Conservation (phyloP, 2,888 invertebrate genomes). For the Podotricha telesiphe region DNA sequence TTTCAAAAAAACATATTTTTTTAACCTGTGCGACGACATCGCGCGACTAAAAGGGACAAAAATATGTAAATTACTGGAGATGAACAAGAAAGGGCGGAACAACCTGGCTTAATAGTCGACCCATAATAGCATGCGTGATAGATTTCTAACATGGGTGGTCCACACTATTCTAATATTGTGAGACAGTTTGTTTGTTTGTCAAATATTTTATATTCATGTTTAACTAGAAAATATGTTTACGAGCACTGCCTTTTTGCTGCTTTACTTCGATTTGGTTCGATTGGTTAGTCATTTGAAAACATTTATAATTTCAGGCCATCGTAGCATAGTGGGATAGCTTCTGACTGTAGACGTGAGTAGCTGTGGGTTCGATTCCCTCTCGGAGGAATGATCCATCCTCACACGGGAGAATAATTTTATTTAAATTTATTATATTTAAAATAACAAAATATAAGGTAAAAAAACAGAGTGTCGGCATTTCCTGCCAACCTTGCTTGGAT, state of each 20-base stretch:
- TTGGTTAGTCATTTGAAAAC: no score
- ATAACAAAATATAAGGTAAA: no score
- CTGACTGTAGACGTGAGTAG: no score
- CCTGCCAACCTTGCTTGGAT: no score
- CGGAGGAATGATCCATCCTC: no score
- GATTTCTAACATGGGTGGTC: slow-evolving; percentile 74
- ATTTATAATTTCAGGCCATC: no score
- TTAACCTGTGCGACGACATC: slow-evolving; percentile 32
- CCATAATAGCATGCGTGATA: slow-evolving; percentile 74
- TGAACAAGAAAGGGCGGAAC: slow-evolving; percentile 67
- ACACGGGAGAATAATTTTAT: no score
- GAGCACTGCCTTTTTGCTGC: not conserved
- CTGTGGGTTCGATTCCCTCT: no score
- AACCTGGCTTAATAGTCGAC: slow-evolving; percentile 66
- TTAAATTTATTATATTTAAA: no score
- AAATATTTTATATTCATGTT: slow-evolving; percentile 15
- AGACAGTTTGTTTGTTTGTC: slow-evolving; percentile 60
- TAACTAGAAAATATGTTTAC: not conserved
- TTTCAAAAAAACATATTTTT: not conserved
- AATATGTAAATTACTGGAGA: slow-evolving; percentile 78
- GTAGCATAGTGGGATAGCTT: no score
- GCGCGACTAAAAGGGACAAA: slow-evolving; percentile 51
- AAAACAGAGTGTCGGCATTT: no score
- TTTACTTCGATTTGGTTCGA: no score
- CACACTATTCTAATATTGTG: slow-evolving; percentile 36